Conservation (phyloP, 2,797 vertebrate species). For the Aplochiton taeniatus region DNA sequence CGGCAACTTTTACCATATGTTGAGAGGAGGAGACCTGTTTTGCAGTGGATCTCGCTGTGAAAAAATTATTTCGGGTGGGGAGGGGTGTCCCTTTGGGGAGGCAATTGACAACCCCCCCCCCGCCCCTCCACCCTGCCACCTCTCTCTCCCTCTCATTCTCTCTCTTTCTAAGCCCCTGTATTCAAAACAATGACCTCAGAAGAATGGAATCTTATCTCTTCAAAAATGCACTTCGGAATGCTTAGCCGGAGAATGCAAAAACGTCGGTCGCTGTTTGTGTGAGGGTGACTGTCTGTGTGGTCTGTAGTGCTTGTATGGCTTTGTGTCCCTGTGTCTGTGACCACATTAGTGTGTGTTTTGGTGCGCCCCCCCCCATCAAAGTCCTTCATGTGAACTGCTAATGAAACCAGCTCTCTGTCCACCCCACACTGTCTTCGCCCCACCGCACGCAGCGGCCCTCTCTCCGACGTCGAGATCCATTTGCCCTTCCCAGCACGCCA, state of each 20-base stretch:
- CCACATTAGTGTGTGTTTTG: too few relatives aligned
- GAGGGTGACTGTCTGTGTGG: slow-evolving; percentile 31
- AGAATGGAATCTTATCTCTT: slow-evolving; percentile 74
- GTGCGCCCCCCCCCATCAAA: slow-evolving; percentile 11
- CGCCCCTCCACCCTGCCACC: slow-evolving; percentile 4
- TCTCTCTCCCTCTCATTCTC: slow-evolving; percentile 15
- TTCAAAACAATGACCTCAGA: slow-evolving; percentile 65
- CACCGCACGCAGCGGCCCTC: slow-evolving; percentile 7
- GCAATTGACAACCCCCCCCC: too few relatives aligned
- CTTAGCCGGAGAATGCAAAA: slow-evolving; percentile 55
- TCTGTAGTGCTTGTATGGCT: slow-evolving; percentile 1
- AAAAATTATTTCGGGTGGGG: slow-evolving; percentile 3
- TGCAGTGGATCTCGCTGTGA: slow-evolving; percentile 20
- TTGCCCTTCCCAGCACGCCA: slow-evolving; percentile 52
- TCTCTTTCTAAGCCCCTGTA: slow-evolving; percentile 19
- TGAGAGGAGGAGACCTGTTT: slow-evolving; percentile 32
- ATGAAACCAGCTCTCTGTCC: slow-evolving; percentile 38
- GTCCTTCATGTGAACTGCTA: slow-evolving; percentile 35
- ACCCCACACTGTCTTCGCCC: slow-evolving; percentile 20
- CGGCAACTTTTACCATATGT: slow-evolving; percentile 25
- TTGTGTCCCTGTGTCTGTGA: slow-evolving; percentile 1
- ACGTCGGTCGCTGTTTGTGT: slow-evolving; percentile 50
- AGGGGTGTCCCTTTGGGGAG: background rate
- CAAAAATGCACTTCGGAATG: slow-evolving; percentile 68
- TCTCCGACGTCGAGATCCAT: slow-evolving; percentile 44